These are phyloP conservation scores for Gerris lacustris DNA, from an alignment of 2,888 invertebrate species.

Conservation along the genomic window DNA sequence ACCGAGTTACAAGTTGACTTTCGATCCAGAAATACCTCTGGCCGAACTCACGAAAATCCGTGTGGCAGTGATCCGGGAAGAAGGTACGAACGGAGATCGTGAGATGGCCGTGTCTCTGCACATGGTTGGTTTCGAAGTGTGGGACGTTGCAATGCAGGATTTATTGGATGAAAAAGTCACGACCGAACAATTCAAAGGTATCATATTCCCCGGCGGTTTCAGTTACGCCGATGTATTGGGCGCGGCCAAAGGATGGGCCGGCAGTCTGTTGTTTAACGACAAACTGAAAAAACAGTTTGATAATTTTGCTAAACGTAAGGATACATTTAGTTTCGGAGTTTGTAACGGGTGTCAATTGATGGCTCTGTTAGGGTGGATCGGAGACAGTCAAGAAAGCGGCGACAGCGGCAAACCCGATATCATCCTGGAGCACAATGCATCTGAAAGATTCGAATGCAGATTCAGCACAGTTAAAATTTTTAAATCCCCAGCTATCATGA, in stretches of 20 bases:
- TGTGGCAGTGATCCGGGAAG: slow-evolving; percentile 89
- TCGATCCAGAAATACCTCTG: slow-evolving; percentile 46
- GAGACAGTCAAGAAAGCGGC: slow-evolving; percentile 32
- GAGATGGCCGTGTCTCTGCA: slow-evolving; percentile 90
- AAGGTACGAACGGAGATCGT: slow-evolving; percentile 92
- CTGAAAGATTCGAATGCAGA: slow-evolving; percentile 73
- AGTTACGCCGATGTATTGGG: slow-evolving; percentile 95
- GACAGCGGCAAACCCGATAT: slow-evolving; percentile 44
- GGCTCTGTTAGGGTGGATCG: slow-evolving; percentile 85
- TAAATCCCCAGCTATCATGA: slow-evolving; percentile 66
- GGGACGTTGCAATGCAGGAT: slow-evolving; percentile 92
- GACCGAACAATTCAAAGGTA: slow-evolving; percentile 69
- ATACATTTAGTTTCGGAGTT: slow-evolving; percentile 93
- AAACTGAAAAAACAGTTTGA: slow-evolving; percentile 62
- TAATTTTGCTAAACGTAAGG: slow-evolving; percentile 55
- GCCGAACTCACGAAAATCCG: slow-evolving; percentile 28
- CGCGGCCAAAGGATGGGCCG: slow-evolving; percentile 97
- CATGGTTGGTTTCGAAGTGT: slow-evolving; percentile 80
- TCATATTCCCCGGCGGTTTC: slow-evolving; percentile 96
- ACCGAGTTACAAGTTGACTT: slow-evolving; percentile 60
- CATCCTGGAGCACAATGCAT: slow-evolving; percentile 69
- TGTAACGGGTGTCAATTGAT: slow-evolving; percentile 97
- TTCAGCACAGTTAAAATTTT: slow-evolving; percentile 63
- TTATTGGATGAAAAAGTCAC: slow-evolving; percentile 55
- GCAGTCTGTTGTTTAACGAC: slow-evolving; percentile 70